These are phyloP conservation scores for Pempheris klunzingeri DNA, from an alignment of 2,797 vertebrate genomes.

Conservation along the genomic window DNA sequence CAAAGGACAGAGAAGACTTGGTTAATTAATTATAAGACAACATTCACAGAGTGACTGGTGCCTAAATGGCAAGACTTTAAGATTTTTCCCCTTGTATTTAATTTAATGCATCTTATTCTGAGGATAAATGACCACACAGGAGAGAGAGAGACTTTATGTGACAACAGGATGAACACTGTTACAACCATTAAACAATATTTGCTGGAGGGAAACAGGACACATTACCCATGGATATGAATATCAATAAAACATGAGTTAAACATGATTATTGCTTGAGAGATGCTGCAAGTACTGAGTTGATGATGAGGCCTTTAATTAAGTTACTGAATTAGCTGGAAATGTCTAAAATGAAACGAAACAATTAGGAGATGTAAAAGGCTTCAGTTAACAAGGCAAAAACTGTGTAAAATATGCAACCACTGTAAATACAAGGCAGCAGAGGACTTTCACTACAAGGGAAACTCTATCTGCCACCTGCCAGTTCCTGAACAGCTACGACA, in stretches of 20 bases:
- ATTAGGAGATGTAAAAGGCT: not conserved
- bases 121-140: not conserved
- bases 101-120: not conserved
- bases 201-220: not conserved
- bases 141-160: not conserved
- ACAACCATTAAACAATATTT: not conserved
- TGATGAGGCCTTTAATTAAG: not conserved
- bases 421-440: not conserved
- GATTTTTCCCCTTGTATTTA: not conserved
- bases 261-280: not conserved
- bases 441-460: conserved; percentile 60
- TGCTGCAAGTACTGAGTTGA: not conserved
- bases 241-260: not conserved
- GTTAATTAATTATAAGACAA: conserved; percentile 6
- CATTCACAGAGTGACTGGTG: not conserved
- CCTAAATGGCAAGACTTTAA: not conserved
- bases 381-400: not conserved
- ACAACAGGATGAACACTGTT: not conserved
- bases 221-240: not conserved
- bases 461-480: conserved; percentile 43
- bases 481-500: conserved; percentile 41
- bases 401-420: not conserved
- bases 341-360: not conserved
- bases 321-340: not conserved
- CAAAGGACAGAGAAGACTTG: not conserved